These are phyloP conservation scores for Cheilosia grossa DNA, from an alignment of 2,888 invertebrate genomes.

Conservation along the genomic window DNA sequence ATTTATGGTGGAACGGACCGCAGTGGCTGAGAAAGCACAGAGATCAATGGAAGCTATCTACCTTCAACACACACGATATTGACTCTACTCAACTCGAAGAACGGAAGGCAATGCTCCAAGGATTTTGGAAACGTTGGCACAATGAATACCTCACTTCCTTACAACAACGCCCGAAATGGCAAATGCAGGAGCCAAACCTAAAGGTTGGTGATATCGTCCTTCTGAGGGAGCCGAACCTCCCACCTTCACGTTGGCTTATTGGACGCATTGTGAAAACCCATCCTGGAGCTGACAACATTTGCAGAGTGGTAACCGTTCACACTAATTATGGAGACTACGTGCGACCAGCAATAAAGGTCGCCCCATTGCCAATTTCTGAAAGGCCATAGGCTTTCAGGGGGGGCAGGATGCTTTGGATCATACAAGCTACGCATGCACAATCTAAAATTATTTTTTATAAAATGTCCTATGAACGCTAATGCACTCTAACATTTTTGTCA, in stretches of 20 bases:
- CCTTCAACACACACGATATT: background rate
- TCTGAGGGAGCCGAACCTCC: slow-evolving; percentile 23
- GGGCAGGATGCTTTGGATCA: slow-evolving; percentile 9
- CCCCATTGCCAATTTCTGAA: slow-evolving; percentile 41
- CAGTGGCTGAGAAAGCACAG: background rate
- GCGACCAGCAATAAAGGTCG: slow-evolving; percentile 23
- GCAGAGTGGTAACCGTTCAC: slow-evolving; percentile 30
- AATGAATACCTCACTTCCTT: slow-evolving; percentile 35
- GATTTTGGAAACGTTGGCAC: slow-evolving; percentile 31
- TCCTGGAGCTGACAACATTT: slow-evolving; percentile 18
- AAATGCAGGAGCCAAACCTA: background rate
- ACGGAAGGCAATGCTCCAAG: slow-evolving; percentile 6
- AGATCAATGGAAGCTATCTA: slow-evolving; percentile 7
- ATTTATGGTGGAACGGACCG: slow-evolving; percentile 37
- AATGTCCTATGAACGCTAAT: too few species aligned
- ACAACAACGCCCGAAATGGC: slow-evolving; percentile 46
- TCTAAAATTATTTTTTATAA: too few species aligned
- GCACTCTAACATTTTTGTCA: too few species aligned
- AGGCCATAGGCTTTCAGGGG: background rate
- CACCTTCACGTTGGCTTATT: slow-evolving; percentile 18
- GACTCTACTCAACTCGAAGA: too few species aligned
- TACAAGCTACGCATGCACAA: too few species aligned
- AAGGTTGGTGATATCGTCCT: slow-evolving; percentile 7
- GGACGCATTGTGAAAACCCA: background rate
- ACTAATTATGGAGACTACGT: slow-evolving; percentile 25